Base-by-base conservation (phyloP, 2,888 invertebrate species). In the Digitonthophagus gazella region DNA sequence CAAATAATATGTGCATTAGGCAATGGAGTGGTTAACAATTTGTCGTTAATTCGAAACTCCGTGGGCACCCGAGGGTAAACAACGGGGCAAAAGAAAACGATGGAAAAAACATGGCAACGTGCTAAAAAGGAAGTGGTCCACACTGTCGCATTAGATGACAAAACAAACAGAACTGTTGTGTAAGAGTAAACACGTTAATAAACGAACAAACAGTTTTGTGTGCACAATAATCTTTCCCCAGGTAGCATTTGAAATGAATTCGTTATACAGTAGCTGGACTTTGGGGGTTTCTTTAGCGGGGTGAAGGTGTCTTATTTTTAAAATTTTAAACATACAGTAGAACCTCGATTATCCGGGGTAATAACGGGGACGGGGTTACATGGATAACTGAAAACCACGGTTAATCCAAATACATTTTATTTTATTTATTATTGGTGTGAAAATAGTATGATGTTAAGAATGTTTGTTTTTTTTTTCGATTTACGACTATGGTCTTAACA, bases 101-200 rank as follows among this genome's bases (percentile, higher is more conserved):
- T 22, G 64, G 58, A 61, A 67, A 67, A 67, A 67, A 67, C 28
- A 67, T 63, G 67, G 67, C 64, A 64, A 67, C 63, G 67, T 67
- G 67, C 64, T 67, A 67, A 67, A 67, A 67, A 64, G 67, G 67
- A 67, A 67, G 67, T 67, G 67, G 63, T 67, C 63, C 64, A 44
- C 28, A 44, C 57, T 67, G 67, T 67, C 67, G 57, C 64, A 64
- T 64, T 64, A 64, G 64, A 67, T 67, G 67, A 67, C 67, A 67
- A 67, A 67, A 67, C 64, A 67, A 67, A 67, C 57, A 67, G 64
- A 64, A 55, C 55, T 64, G 67, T 63, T 18, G 67, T 64, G 64
- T 67, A 64, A 67, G 67, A 64, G 64, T 20, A 56, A 54, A 20
- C 55, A 44, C 64, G 67, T 67, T 67, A 67, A 67, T 67, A 64